Conservation (phyloP, 2,888 invertebrate species). For the Lottia gigantea region DNA sequence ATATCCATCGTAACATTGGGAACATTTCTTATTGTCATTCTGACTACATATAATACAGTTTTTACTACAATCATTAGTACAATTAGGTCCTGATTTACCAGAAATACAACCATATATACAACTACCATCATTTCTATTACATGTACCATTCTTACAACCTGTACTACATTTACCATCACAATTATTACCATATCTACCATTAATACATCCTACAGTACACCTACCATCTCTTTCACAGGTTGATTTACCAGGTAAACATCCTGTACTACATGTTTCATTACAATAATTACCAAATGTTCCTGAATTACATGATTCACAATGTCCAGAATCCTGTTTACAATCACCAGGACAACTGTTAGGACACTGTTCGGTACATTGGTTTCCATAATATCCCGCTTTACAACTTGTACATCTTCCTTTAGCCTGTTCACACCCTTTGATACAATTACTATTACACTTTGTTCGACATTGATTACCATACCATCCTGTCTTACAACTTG, state of each 20-base stretch:
- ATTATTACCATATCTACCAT: constrained; percentile 28
- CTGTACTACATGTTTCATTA: neutral
- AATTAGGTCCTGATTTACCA: constrained; percentile 33
- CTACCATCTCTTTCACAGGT: neutral
- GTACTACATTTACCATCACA: constrained; percentile 35
- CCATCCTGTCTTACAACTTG: too few relatives aligned
- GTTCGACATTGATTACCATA: too few relatives aligned
- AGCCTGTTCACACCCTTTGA: too few relatives aligned
- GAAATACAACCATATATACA: constrained; percentile 34
- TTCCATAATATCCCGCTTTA: too few relatives aligned
- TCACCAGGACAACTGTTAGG: too few relatives aligned
- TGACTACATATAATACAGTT: neutral
- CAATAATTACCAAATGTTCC: neutral
- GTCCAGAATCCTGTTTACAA: too few relatives aligned
- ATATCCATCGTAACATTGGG: neutral
- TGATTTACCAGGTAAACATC: neutral
- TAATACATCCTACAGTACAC: neutral
- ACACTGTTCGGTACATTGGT: too few relatives aligned
- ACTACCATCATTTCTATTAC: constrained; percentile 33
- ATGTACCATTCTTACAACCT: constrained; percentile 31
- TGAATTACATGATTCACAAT: too few relatives aligned
- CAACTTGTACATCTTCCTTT: too few relatives aligned
- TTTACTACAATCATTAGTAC: constrained; percentile 22
- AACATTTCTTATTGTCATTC: neutral
- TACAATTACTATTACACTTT: too few relatives aligned